These are phyloP conservation scores for Tenthredo amoena DNA, from an alignment of 2,888 invertebrate species.

Conservation along the genomic window DNA sequence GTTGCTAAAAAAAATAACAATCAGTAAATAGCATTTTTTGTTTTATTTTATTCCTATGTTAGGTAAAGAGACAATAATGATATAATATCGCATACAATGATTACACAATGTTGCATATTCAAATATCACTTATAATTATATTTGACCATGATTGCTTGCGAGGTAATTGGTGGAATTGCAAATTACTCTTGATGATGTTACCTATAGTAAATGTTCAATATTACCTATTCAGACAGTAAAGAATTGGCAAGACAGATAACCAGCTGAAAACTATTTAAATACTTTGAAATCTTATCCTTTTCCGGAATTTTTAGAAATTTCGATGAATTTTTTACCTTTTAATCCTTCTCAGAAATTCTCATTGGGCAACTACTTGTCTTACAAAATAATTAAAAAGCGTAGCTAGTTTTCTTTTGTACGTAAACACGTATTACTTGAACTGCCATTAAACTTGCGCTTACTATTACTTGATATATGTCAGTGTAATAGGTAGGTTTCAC, in stretches of 20 bases:
- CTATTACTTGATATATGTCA: slow-evolving; percentile 4
- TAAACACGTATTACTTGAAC: not conserved
- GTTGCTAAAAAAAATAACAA: slow-evolving; percentile 47
- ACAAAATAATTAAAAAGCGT: not conserved
- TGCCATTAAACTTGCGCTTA: not conserved
- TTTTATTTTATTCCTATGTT: slow-evolving; percentile 51
- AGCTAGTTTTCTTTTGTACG: not conserved
- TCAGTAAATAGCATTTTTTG: slow-evolving; percentile 45
- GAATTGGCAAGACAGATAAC: slow-evolving; percentile 8
- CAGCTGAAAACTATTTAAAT: no score
- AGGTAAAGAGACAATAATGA: slow-evolving; percentile 47
- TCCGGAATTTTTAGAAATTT: not conserved
- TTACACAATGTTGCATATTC: slow-evolving; percentile 25
- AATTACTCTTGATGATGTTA: not conserved
- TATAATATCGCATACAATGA: slow-evolving; percentile 14
- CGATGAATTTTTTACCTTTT: not conserved
- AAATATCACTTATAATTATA: slow-evolving; percentile 13
- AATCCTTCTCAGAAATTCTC: not conserved
- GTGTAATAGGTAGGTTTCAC: not conserved
- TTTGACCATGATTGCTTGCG: slow-evolving; percentile 18
- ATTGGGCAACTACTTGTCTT: not conserved
- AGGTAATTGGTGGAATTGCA: slow-evolving; percentile 31
- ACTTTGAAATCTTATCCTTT: not conserved
- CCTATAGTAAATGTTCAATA: not conserved
- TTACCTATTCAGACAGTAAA: slow-evolving; percentile 5